Base-by-base conservation (phyloP, 2,797 vertebrate species). In the Onychomys arenicola region DNA sequence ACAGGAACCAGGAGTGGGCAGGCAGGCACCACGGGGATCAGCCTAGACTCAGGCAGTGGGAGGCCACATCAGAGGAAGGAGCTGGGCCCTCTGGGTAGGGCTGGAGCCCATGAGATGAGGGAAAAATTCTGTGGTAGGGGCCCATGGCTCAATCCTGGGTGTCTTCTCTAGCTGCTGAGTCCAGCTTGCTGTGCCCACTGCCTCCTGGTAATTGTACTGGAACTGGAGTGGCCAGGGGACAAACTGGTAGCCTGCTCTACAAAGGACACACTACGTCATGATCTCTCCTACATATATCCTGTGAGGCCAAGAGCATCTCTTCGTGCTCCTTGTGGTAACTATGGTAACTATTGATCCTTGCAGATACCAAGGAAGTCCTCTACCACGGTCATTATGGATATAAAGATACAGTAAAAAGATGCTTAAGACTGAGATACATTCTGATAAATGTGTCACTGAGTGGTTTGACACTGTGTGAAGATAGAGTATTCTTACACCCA, bases 21-120 rank as follows among this genome's bases (percentile, higher is more conserved):
- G 90, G 92, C 69, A 86, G 96, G 95, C 89, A 91, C 92, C 86
- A 57, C 3, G 5, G n/a, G 82, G 46, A 75, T 89, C 93, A 96
- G 80, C 55, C 82, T 73, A 71, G 95, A 92, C 82, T 32, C 2
- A 1, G 71, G n/a, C 1, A 3, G 43, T 46, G 0, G 25, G 1
- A 89, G 73, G 77, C 49, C 40, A 63, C 0, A 23, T 59, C 46
- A 59, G 37, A 88, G 90, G 63, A 69, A 71, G 57, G 71, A 37
- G 73, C 32, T 52, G 43, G 52, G 32, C 21, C n/a, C 46, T 1
- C 0, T 1, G 21, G 92, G 63, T 21, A 87, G 87, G 37, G 46
- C 46, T 34, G 63, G 43, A 14, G 29, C 1, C 7, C 4, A 34
- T 27, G 81, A 55, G 43, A 52, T 11, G 37, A 40, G 73, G 32